A percentile compares a stretch with the other conserved stretches of the same genome.
These are phyloP conservation scores for Porites rus DNA, from an alignment of 92 coral and sea anemone species.

Conservation along the genomic window DNA sequence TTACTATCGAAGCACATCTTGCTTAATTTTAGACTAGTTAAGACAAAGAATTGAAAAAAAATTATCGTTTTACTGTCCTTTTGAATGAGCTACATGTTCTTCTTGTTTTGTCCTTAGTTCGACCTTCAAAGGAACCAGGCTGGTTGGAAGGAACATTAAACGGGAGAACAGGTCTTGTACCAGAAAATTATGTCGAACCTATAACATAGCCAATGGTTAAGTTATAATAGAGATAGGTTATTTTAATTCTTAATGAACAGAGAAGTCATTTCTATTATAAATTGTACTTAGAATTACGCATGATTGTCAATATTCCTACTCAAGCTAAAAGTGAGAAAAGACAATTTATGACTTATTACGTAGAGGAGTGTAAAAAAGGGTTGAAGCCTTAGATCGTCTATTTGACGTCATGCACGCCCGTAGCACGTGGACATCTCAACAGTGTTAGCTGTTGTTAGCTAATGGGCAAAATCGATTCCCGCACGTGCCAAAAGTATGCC, in stretches of 20 bases:
- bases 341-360: not conserved
- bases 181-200: conserved; percentile 92
- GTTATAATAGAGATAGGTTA: conserved; percentile 29
- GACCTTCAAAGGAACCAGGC: conserved; percentile 98
- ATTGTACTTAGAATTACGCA: not conserved
- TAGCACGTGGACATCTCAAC: conserved; percentile 6
- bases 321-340: not conserved
- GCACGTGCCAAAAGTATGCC: not conserved
- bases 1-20: too few relatives aligned
- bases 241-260: conserved; percentile 35
- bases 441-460: not conserved
- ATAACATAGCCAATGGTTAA: conserved; percentile 12
- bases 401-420: not conserved
- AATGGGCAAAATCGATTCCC: not conserved
- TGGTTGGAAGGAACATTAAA: conserved; percentile 97
- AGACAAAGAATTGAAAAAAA: not conserved
- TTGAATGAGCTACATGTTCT: not conserved
- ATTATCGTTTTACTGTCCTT: not conserved
- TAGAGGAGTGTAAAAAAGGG: not conserved
- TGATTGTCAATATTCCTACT: conserved; percentile 12
- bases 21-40: too few relatives aligned
- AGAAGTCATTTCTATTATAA: conserved; percentile 3
- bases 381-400: not conserved
- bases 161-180: conserved; percentile 95
- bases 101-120: conserved; percentile 67